Base-by-base conservation (phyloP, 2,888 invertebrate species). In the Cryptocephalus moraei region DNA sequence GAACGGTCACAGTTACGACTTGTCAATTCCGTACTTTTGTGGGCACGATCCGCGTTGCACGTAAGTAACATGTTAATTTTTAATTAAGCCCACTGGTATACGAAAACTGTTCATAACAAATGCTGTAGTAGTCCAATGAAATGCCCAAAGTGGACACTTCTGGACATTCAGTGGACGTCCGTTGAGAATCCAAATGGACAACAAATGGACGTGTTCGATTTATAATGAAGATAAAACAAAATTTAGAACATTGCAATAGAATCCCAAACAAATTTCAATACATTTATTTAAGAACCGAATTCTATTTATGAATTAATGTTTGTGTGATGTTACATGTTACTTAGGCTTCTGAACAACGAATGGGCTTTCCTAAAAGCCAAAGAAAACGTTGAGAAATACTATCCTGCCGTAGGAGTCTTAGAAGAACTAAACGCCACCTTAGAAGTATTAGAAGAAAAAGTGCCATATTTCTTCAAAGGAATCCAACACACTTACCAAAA, bases 11-110 rank as follows among this genome's bases (percentile, higher is more conserved):
- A 41, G 54, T 14, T 56, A 76, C 55, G 74, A 74, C 49, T 66
- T 76, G 38, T 66, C 75, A 8, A 75, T 81, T 52, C 75, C 81
- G 1, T 78, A 79, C 62, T 81, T 81, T 62, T 82, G 81, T 58
- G 81, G 82, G 13, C 79, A 81, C 49, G 72, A 79, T 57, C 60
- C 68, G 14, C 67, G 73, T 49, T 81, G 81, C 65, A 70, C 70
- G 79, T 80, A 68, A 74, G 76, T 72, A 45, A 22, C 2, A 4
- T 22, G 22, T 22, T 4, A 22, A 22, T 22, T 22, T 22, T 22
- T 22, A 22, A 4, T 6, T 22, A 22, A 22, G 22, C 22, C 6
- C 22, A 22, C 2, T 22, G 6, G 22, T 4, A 22, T 2, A 4
- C 22, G 6, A 22, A 22, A 22, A 22, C 6, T 22, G 6, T 22